These are phyloP conservation scores for Smutsia temminckii DNA, from an alignment of 2,797 vertebrate genomes.

Conservation along the genomic window DNA sequence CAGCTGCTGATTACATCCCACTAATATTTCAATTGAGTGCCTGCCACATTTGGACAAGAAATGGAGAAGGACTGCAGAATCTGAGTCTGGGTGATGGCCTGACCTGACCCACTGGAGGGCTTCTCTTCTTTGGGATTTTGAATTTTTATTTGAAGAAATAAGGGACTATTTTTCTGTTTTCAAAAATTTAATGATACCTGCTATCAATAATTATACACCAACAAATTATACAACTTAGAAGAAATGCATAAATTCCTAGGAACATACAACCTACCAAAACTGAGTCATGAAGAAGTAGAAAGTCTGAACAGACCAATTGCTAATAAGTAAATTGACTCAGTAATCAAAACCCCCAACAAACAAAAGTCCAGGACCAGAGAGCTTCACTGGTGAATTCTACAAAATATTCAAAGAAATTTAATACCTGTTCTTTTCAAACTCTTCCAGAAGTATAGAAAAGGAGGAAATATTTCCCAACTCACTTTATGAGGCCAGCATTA, in stretches of 20 bases:
- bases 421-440: background rate
- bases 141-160: background rate
- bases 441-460: background rate
- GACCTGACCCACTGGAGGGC: background rate
- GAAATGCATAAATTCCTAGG: background rate
- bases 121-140: background rate
- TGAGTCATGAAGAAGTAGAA: background rate
- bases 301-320: background rate
- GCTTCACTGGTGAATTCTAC: background rate
- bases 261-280: background rate
- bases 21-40: rapidly evolving
- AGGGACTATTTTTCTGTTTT: background rate
- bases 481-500: background rate
- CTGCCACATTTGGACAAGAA: background rate
- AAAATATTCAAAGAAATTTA: background rate
- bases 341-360: background rate
- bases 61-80: background rate
- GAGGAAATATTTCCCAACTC: background rate
- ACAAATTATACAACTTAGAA: background rate
- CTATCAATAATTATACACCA: background rate
- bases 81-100: background rate
- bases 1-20: background rate
- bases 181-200: background rate
- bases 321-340: background rate
- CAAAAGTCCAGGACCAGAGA: background rate